A percentile compares a stretch with the other conserved stretches of the same genome.
These are phyloP conservation scores for Ridgeia piscesae DNA, from an alignment of 1,140 invertebrate species.

Conservation along the genomic window DNA sequence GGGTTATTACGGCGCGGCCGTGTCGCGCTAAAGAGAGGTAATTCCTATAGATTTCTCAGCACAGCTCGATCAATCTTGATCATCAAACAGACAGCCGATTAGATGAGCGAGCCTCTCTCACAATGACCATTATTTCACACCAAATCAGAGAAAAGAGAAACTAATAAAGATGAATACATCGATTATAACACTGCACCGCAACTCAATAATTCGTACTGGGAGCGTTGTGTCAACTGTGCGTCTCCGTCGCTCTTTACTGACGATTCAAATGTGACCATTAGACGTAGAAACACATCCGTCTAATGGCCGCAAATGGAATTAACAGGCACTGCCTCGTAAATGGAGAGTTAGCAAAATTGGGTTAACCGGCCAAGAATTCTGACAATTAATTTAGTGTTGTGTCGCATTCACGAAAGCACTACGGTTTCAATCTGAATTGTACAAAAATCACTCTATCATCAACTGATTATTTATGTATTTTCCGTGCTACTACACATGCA, in stretches of 20 bases:
- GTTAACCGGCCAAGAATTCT: background rate
- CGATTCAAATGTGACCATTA: background rate
- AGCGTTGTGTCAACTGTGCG: background rate
- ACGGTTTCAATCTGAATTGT: background rate
- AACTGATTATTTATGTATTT: too few relatives aligned
- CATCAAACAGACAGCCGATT: background rate
- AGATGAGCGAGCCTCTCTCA: background rate
- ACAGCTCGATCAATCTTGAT: background rate
- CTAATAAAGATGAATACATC: background rate
- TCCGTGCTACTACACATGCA: too few relatives aligned
- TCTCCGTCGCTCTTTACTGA: background rate
- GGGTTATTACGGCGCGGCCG: background rate
- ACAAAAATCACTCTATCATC: too few relatives aligned
- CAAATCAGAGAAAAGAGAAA: background rate
- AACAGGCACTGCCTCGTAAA: background rate
- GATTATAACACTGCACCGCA: background rate
- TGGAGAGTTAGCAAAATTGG: background rate
- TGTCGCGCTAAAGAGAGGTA: background rate
- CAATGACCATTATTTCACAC: conserved; percentile 5
- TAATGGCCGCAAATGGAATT: background rate
- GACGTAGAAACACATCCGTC: background rate
- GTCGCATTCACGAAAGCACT: background rate
- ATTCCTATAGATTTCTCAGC: background rate
- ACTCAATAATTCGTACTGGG: background rate
- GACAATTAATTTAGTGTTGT: background rate